Base-by-base conservation (phyloP, 37 sponge, comb jelly and placozoan species). In the Aphrocallistes beatrix region DNA sequence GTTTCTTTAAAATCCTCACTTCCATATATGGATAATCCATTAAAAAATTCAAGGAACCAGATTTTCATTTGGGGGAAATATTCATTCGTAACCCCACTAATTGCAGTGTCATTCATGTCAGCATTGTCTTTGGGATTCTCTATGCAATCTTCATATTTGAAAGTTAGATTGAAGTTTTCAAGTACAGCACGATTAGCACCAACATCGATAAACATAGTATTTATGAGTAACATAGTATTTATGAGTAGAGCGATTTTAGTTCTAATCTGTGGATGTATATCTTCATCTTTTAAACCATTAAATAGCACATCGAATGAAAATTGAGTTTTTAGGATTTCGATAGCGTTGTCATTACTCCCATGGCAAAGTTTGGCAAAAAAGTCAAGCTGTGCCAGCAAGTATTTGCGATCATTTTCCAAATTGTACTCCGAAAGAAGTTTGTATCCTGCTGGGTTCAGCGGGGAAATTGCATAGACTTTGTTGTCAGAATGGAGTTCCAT, bases 171-270 rank as follows among this genome's bases (percentile, higher is more conserved):
- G 37, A 91, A 86, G 36, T 83, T 83, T 17, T 91, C 91, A 82
- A 91, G 84, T 19, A 88, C 28, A 38, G 91, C 39, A 0, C 87
- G 51, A 82, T 91, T 91, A 32, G 86, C 69, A 50, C 87, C 91
- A 1, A 91, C 88, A 81, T 88, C 91, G 39, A 91, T 86, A 86
- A 51, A 91, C 84, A 91, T 36, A 17, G 45, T 42, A 16, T 6
- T 16, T 16, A 42, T 6, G 45, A 42, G 45, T 13, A 16, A n/a
- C 84, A 91, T 36, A 17, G 45, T 42, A 16, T 6, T 16, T 16
- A 42, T 6, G 45, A 42, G 45, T 13, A 16, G 10, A 16, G 45
- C 45, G 13, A 42, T 16, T 13, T 42, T 42, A 16, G 10, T 42
- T 13, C 45, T 42, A 16, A 42, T 42, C 45, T 42, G 6, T 6